phyloP scores from a whole-genome alignment of 2,113 vertebrate genomes.

The Lophius piscatorius region DNA sequence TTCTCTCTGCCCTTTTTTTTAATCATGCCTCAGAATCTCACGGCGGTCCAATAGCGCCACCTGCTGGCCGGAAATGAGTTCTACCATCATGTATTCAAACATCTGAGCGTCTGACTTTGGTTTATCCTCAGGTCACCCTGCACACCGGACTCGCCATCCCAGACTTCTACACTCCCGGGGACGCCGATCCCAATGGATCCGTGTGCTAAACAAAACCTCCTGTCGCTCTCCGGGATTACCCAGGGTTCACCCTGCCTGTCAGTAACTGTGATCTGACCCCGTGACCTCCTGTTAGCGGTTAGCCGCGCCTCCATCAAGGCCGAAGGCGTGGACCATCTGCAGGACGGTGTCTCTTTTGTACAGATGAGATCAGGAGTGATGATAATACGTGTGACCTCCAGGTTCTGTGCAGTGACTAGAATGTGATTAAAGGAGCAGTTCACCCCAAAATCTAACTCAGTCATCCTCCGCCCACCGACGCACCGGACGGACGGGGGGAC shows the following conservation, averaged over 20 bases:
- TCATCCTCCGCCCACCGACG: too few relatives aligned
- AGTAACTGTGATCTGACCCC: conserved; percentile 22
- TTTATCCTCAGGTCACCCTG: conserved; percentile 88
- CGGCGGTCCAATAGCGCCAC: conserved; percentile 53
- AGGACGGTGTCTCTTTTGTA: background rate
- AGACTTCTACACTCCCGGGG: conserved; percentile 89
- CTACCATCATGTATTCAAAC: background rate
- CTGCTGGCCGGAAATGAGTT: conserved; percentile 36
- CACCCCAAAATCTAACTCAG: too few relatives aligned
- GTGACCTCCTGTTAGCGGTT: conserved; percentile 19
- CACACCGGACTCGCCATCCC: conserved; percentile 95
- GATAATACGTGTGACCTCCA: too few relatives aligned
- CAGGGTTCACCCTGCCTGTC: conserved; percentile 24
- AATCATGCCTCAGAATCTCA: conserved; percentile 12
- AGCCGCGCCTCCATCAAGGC: conserved; percentile 59
- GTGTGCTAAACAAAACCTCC: conserved; percentile 69
- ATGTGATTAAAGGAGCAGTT: too few relatives aligned
- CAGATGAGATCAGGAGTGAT: too few relatives aligned
- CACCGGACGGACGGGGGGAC: too few relatives aligned
- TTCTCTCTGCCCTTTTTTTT: conserved; percentile 27
- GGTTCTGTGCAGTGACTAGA: too few relatives aligned
- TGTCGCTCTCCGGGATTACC: conserved; percentile 29
- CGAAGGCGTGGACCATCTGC: conserved; percentile 17
- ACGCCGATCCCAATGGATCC: conserved; percentile 80
- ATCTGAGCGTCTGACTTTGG: background rate